Conservation (phyloP, 2,113 vertebrate species). For the Tenrec ecaudatus region DNA sequence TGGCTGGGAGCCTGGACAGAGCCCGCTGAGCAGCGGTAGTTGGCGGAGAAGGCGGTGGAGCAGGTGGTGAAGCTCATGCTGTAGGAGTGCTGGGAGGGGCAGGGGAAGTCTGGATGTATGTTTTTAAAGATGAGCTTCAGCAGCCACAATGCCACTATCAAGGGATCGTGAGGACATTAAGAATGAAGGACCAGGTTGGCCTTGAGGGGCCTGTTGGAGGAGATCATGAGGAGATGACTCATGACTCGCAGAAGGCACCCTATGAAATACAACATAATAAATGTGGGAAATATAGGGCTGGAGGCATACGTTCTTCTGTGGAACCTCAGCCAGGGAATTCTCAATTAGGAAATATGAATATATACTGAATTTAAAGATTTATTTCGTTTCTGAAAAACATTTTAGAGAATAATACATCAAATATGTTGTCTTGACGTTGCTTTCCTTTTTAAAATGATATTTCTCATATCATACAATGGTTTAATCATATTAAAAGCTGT, state of each 20-base stretch:
- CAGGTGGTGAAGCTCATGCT: slow-evolving; percentile 86
- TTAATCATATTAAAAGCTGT: no score
- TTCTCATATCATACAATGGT: no score
- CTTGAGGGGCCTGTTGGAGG: not conserved
- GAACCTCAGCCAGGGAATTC: not conserved
- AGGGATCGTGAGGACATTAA: not conserved
- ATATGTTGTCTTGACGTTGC: no score
- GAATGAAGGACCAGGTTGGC: not conserved
- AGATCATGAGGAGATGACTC: not conserved
- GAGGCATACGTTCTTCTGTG: not conserved
- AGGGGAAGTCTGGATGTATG: not conserved
- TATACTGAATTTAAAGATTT: no score
- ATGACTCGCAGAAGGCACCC: not conserved
- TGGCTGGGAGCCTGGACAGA: slow-evolving; percentile 64
- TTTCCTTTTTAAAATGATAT: no score
- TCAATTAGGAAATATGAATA: not conserved
- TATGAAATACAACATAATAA: not conserved
- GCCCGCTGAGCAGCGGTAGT: slow-evolving; percentile 63
- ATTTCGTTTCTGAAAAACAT: no score
- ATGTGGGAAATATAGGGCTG: not conserved
- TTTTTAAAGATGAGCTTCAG: not conserved
- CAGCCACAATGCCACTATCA: not conserved
- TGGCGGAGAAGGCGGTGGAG: slow-evolving; percentile 73
- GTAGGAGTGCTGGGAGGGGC: not conserved
- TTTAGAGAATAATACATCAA: no score